Evolutionary conservation across 2,888 invertebrate species (phyloP).

Genomic region (Notocelia uddmanniana): DNA sequence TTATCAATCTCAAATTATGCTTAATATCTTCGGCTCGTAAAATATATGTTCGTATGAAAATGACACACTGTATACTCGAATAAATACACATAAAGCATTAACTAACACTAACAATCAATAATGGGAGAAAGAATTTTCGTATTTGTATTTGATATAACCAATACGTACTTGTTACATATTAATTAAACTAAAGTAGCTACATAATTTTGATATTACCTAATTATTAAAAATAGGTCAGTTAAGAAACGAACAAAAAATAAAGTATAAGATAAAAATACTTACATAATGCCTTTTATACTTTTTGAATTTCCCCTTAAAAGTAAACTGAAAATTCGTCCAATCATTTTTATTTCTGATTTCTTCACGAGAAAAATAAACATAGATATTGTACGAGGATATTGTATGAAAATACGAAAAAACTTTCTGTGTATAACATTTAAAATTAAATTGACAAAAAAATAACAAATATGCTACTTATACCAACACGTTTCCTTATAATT

Average conservation of each 20-base stretch:
- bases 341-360: neutral
- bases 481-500: constrained; percentile 5
- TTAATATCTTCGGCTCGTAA: no score
- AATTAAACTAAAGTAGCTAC: no score
- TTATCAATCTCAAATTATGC: no score
- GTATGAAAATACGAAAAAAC: neutral
- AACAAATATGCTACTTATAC: constrained; percentile 15
- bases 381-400: neutral
- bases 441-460: constrained; percentile 8
- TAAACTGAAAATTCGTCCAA: neutral
- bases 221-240: no score
- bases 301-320: neutral
- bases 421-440: neutral
- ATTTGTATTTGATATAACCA: no score
- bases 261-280: no score
- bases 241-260: no score
- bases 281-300: neutral
- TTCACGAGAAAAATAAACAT: neutral
- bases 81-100: neutral
- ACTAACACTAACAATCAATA: neutral
- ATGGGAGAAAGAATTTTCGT: neutral
- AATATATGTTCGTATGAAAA: no score
- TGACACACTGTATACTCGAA: no score
- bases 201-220: no score
- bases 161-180: no score